phyloP scores from a whole-genome alignment of 2,113 vertebrate genomes.

The Aix galericulata region DNA sequence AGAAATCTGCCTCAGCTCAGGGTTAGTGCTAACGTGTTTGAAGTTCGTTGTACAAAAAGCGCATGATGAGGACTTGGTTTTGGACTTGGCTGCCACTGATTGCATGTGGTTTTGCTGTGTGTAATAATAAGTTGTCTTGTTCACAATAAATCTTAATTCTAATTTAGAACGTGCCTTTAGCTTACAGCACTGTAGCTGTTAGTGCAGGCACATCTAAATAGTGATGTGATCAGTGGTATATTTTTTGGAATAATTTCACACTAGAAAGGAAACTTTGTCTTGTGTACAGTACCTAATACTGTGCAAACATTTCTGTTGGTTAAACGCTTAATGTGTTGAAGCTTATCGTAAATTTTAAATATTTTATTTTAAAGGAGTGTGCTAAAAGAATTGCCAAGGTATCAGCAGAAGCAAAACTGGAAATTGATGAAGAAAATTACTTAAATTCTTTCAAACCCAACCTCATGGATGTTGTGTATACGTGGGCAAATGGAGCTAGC shows the following conservation, averaged over 20 bases:
- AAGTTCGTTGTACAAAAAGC: not conserved
- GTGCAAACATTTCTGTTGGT: not conserved
- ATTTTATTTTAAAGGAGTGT: constrained; percentile 85
- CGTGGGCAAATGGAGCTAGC: constrained; percentile 94
- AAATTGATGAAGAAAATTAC: constrained; percentile 93
- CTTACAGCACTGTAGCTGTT: not conserved
- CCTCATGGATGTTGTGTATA: constrained; percentile 96
- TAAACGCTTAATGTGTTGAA: not conserved
- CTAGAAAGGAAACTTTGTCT: not conserved
- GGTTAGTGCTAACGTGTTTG: fast-evolving
- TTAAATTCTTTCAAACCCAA: constrained; percentile 92
- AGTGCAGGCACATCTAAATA: not conserved
- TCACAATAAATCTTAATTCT: not conserved
- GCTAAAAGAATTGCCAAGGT: constrained; percentile 97
- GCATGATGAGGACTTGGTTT: fast-evolving
- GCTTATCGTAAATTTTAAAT: not conserved
- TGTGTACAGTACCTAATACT: not conserved
- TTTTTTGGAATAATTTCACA: not conserved
- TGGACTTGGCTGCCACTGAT: not conserved
- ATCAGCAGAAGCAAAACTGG: constrained; percentile 96
- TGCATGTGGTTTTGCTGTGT: not conserved
- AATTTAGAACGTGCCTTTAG: not conserved
- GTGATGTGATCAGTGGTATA: not conserved
- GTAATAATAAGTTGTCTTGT: not conserved
- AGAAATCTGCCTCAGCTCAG: not conserved